phyloP scores from a whole-genome alignment of 2,797 vertebrate species.

The Enteromius trimaculatus region DNA sequence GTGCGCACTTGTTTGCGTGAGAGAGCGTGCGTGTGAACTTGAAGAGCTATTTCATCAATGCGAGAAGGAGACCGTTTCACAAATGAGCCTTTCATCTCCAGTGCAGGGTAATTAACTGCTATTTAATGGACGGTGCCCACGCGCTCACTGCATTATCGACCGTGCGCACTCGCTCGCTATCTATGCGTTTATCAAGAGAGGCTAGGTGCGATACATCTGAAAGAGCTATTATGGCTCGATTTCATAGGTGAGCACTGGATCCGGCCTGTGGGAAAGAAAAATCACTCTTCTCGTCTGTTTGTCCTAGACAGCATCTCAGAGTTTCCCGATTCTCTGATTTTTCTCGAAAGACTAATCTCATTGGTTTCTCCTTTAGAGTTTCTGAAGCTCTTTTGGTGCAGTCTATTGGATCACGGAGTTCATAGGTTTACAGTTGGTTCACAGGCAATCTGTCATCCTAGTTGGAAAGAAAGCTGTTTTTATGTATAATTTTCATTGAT shows the following conservation, averaged over 20 bases:
- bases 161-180: background rate
- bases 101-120: slow-evolving; percentile 46
- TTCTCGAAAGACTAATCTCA: background rate
- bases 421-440: background rate
- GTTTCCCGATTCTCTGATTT: background rate
- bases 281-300: slow-evolving; percentile 5
- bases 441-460: background rate
- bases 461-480: too few relatives aligned
- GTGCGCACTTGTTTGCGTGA: background rate
- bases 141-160: slow-evolving; percentile 33
- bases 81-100: slow-evolving; percentile 48
- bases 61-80: slow-evolving; percentile 32
- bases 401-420: background rate
- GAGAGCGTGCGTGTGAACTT: background rate
- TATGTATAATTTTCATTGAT: background rate
- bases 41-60: slow-evolving; percentile 32
- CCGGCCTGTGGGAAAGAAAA: background rate
- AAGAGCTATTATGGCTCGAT: slow-evolving; percentile 14
- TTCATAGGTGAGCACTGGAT: background rate
- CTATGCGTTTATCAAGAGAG: slow-evolving; percentile 22
- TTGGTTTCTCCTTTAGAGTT: slow-evolving; percentile 4
- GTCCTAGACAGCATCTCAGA: background rate
- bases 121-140: slow-evolving; percentile 43
- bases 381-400: background rate
- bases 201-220: background rate